phyloP scores from a whole-genome alignment of 2,113 vertebrate genomes.

The Spheniscus mendiculus region DNA sequence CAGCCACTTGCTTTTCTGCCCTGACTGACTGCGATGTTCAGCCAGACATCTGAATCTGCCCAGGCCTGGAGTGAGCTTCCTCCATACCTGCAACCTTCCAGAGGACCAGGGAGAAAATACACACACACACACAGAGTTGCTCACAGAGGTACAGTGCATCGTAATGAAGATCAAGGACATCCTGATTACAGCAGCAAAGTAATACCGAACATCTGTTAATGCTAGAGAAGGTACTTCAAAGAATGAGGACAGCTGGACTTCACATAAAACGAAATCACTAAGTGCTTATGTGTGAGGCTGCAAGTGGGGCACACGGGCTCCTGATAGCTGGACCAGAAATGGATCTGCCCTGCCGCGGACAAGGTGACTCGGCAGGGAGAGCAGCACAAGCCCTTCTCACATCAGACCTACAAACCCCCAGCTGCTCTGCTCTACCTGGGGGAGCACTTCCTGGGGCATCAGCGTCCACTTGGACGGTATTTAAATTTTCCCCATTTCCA shows the following conservation, averaged over 20 bases:
- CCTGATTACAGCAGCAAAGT: conserved; percentile 43
- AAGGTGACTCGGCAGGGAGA: neutral
- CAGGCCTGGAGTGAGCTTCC: neutral
- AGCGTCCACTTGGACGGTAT: rapidly evolving
- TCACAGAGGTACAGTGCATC: neutral
- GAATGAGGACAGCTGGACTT: conserved; percentile 61
- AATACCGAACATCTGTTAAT: conserved; percentile 65
- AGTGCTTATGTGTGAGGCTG: neutral
- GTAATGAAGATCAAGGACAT: conserved; percentile 62
- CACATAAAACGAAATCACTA: neutral
- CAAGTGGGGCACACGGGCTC: neutral
- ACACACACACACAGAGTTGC: neutral
- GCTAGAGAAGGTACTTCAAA: conserved; percentile 54
- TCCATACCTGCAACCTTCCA: neutral
- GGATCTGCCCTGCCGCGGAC: neutral
- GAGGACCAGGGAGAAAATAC: neutral
- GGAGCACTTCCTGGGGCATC: neutral
- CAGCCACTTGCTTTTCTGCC: neutral
- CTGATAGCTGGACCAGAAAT: rapidly evolving
- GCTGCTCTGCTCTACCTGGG: neutral
- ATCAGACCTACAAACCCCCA: neutral
- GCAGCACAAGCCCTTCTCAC: neutral
- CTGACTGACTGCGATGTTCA: rapidly evolving
- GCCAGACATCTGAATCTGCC: neutral
- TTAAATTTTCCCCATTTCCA: neutral